Conservation (phyloP, 1,140 invertebrate genomes). For the Chlorops oryzae region DNA sequence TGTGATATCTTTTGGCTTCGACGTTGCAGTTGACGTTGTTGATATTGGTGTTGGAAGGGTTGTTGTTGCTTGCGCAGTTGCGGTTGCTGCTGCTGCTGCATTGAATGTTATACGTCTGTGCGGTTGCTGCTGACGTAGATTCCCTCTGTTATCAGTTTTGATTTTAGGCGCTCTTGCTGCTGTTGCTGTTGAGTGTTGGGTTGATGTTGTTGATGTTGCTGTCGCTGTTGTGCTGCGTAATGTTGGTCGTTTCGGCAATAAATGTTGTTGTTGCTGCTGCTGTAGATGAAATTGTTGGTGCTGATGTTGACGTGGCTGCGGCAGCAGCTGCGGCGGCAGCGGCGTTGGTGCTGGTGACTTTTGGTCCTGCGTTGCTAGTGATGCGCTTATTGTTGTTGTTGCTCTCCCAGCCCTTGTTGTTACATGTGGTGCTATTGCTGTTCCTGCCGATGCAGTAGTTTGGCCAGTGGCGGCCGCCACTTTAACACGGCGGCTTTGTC, state of each 20-base stretch:
- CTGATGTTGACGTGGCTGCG: not conserved
- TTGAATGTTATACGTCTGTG: slow-evolving; percentile 17
- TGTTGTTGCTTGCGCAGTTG: not conserved
- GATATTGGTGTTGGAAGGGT: not conserved
- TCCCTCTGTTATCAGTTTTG: slow-evolving; percentile 5
- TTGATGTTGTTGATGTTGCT: not conserved
- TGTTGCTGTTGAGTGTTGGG: not conserved
- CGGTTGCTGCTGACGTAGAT: not conserved
- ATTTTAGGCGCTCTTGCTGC: slow-evolving; percentile 1
- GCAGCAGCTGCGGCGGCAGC: too few relatives aligned
- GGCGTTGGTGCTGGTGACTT: too few relatives aligned
- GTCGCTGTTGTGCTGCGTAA: too few relatives aligned
- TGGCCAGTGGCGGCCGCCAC: too few relatives aligned
- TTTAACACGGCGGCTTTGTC: too few relatives aligned
- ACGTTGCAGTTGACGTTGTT: slow-evolving; percentile 2
- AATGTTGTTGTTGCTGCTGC: not conserved
- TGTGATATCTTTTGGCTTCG: not conserved
- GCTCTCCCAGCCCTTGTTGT: too few relatives aligned
- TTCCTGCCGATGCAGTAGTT: not conserved
- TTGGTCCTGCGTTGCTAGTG: not conserved
- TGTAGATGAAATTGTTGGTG: not conserved
- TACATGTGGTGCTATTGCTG: not conserved
- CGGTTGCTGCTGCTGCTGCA: not conserved
- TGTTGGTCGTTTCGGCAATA: slow-evolving; percentile 1
- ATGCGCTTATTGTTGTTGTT: not conserved